Percentiles rank a stretch among this genome's conserved stretches.
phyloP scores from a whole-genome alignment of 2,113 vertebrate species.

The Acrocephalus arundinaceus region DNA sequence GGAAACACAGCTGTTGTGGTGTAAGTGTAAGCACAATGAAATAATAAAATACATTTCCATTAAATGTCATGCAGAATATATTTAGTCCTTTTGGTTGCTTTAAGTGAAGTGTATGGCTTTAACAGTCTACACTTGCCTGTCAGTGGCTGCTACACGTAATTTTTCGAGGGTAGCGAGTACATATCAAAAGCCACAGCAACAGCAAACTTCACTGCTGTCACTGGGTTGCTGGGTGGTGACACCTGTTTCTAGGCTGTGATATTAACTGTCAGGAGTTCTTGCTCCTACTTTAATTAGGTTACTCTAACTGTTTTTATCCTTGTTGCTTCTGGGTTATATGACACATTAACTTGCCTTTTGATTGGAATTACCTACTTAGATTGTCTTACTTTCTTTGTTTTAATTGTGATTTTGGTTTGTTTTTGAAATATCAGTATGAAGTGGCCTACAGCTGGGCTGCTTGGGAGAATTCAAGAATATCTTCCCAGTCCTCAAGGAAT shows the following conservation, averaged over 20 bases:
- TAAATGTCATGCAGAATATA: rapidly evolving
- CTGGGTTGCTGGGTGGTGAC: not conserved
- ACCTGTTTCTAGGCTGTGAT: not conserved
- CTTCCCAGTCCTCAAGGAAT: rapidly evolving
- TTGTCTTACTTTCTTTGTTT: not conserved
- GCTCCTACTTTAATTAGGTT: not conserved
- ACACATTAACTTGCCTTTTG: not conserved
- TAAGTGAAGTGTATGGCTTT: not conserved
- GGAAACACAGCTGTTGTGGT: not conserved
- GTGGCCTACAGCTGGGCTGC: not conserved
- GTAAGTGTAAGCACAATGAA: not conserved
- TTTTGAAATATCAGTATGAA: rapidly evolving
- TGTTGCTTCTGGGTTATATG: not conserved
- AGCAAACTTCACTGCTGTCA: not conserved
- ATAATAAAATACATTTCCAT: not conserved
- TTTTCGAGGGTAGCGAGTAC: not conserved
- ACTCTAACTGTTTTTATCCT: not conserved
- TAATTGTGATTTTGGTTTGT: not conserved
- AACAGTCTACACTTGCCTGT: not conserved
- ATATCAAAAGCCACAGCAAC: not conserved
- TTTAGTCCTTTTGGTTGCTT: not conserved
- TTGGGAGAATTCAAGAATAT: not conserved
- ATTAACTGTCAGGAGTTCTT: not conserved
- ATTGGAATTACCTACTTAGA: not conserved
- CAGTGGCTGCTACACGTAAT: rapidly evolving